These are phyloP conservation scores for Petrocephalus schoutedeni DNA, from an alignment of 2,797 vertebrate species.

Conservation along the genomic window DNA sequence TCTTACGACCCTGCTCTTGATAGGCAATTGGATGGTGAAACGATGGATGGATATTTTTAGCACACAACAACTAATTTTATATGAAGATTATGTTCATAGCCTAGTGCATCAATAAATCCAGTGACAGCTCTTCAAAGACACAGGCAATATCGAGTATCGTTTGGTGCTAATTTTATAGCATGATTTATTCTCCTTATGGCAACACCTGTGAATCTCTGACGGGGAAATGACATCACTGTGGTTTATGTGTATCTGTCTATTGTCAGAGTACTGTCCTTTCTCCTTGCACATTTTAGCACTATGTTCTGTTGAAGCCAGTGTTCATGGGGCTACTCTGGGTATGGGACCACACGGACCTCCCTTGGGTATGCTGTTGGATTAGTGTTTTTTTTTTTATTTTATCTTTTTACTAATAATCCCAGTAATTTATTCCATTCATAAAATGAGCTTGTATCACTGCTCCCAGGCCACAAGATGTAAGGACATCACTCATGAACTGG, in stretches of 20 bases:
- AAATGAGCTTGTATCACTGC: background rate
- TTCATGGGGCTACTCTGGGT: background rate
- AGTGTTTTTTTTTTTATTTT: background rate
- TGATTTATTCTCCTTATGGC: background rate
- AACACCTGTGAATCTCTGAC: background rate
- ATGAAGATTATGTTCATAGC: background rate
- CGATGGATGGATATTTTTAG: background rate
- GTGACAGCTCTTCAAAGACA: background rate
- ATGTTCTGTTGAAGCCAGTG: background rate
- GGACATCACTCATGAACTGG: background rate
- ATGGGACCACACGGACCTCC: background rate
- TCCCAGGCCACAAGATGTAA: background rate
- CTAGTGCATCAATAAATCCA: background rate
- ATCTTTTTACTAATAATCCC: background rate
- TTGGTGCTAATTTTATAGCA: background rate
- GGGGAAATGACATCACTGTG: background rate
- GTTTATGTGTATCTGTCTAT: background rate
- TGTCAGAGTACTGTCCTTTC: background rate
- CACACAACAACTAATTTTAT: background rate
- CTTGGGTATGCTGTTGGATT: background rate
- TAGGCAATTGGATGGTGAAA: background rate
- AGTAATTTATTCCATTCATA: background rate
- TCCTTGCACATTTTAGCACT: slow-evolving; percentile 1
- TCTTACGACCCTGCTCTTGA: background rate
- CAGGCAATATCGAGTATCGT: background rate